Evolutionary conservation across 2,113 vertebrate species (phyloP), one percentile per base, ranked within the genome.

Genomic region (Etheostoma cragini): DNA sequence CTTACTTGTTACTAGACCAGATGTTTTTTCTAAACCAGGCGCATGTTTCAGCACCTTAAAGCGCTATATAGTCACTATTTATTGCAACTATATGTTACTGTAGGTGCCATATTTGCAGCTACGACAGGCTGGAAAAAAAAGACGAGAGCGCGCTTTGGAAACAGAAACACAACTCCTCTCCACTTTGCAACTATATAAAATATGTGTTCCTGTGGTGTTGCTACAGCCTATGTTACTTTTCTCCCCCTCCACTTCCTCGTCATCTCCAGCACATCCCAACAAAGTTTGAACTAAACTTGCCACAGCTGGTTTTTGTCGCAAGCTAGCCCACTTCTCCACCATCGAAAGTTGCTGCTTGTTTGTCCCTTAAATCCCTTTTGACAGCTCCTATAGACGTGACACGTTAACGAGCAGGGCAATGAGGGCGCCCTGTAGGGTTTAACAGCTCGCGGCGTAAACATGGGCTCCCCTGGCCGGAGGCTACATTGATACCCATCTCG

Each of bases 201-300:
- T 10, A 38, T 64, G 62, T 65, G 53, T 67, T 61, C 50, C 67
- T 60, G 45, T 57, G 49, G 26, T 61, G 56, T 46, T 47, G 52
- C 42, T 2, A 8, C 5, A 6, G 24, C 38, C 11, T 33, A 15
- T 16, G 8, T 45, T 67, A 22, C 4, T 26, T 56, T 49, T 63
- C 56, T 19, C 66, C 58, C n/a, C 4, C 35, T 64, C 35, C 72
- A 47, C 72, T 84, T 80, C 80, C 81, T 78, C 87, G 8, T 76
- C 75, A 19, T 61, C 54, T 69, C 53, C 49, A 38, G 78, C 82
- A 50, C 81, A 85, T 78, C 82, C 83, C 72, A 22, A 54, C 79
- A 86, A 92, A 91, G 77, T 93, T 91, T 62, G 89, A 63, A 72
- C 52, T 65, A 86, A 92, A 92, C 78, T 90, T 87, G 58, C 24